These are phyloP conservation scores for Clusia tigrina DNA, from an alignment of 2,888 invertebrate genomes.

Conservation along the genomic window DNA sequence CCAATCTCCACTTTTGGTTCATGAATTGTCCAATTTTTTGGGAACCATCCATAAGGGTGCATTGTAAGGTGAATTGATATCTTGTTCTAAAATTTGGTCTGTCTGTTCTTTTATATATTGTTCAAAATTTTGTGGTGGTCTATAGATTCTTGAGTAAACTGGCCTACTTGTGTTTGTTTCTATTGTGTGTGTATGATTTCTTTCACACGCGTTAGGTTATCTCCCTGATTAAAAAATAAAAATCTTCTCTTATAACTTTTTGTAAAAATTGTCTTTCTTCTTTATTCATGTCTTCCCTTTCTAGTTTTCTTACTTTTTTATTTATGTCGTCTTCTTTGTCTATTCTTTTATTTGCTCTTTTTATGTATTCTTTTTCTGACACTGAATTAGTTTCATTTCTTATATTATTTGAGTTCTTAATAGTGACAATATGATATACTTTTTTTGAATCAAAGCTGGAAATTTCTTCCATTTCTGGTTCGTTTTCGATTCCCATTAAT, in stretches of 20 bases:
- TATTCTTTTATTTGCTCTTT: background rate
- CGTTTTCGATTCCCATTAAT: background rate
- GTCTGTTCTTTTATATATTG: conserved; percentile 28
- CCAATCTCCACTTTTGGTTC: conserved; percentile 27
- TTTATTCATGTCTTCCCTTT: background rate
- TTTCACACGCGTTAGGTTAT: background rate
- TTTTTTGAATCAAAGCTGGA: background rate
- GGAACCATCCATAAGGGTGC: conserved; percentile 46
- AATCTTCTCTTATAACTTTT: conserved; percentile 4
- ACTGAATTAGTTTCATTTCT: background rate
- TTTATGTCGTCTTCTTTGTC: too few species aligned
- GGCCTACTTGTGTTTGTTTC: background rate
- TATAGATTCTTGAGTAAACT: background rate
- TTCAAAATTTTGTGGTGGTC: conserved; percentile 20
- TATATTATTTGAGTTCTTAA: background rate
- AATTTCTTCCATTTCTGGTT: background rate
- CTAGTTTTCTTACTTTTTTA: background rate
- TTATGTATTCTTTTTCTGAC: conserved; percentile 1
- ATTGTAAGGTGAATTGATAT: conserved; percentile 45
- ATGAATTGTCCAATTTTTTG: conserved; percentile 39
- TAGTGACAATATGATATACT: background rate
- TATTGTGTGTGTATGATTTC: background rate
- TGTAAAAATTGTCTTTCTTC: background rate
- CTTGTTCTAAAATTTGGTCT: conserved; percentile 32
- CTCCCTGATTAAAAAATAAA: conserved; percentile 1